These are phyloP conservation scores for Athalia circularis DNA, from an alignment of 2,888 invertebrate genomes.

Conservation along the genomic window DNA sequence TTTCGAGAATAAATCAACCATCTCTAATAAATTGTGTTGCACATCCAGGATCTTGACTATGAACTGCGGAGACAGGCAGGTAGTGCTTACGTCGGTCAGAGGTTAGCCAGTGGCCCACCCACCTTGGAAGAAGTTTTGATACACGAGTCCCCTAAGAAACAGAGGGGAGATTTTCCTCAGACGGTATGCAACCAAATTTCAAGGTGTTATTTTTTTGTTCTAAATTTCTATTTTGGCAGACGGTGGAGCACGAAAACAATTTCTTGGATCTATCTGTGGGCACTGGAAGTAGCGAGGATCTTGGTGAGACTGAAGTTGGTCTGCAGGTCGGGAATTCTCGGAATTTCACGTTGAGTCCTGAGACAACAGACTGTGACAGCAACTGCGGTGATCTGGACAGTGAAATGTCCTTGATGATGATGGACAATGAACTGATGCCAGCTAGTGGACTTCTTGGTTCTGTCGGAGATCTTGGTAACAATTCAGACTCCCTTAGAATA, in stretches of 20 bases:
- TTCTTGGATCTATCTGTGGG: conserved; percentile 79
- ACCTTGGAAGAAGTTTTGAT: conserved; percentile 71
- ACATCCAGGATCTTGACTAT: conserved; percentile 83
- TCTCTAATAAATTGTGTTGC: conserved; percentile 1
- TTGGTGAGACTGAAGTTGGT: conserved; percentile 80
- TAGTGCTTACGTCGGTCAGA: conserved; percentile 86
- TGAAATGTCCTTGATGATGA: conserved; percentile 86
- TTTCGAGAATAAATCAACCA: conserved; percentile 10
- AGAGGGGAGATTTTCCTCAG: conserved; percentile 69
- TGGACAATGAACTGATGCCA: conserved; percentile 79
- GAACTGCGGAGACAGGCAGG: conserved; percentile 85
- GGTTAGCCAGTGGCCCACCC: conserved; percentile 80
- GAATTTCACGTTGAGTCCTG: conserved; percentile 93
- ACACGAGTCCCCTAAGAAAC: conserved; percentile 72
- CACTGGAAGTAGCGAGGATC: conserved; percentile 80
- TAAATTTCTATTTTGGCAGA: conserved; percentile 69
- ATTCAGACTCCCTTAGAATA: conserved; percentile 80
- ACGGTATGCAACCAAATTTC: conserved; percentile 56
- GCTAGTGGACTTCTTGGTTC: conserved; percentile 71
- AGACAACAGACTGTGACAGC: conserved; percentile 94
- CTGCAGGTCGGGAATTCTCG: conserved; percentile 83
- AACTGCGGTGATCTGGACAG: conserved; percentile 91
- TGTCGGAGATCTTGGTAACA: conserved; percentile 78
- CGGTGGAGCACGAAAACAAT: conserved; percentile 78
- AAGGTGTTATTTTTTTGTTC: not conserved